Conservation (phyloP, 2,113 vertebrate genomes). For the Alces alces region DNA sequence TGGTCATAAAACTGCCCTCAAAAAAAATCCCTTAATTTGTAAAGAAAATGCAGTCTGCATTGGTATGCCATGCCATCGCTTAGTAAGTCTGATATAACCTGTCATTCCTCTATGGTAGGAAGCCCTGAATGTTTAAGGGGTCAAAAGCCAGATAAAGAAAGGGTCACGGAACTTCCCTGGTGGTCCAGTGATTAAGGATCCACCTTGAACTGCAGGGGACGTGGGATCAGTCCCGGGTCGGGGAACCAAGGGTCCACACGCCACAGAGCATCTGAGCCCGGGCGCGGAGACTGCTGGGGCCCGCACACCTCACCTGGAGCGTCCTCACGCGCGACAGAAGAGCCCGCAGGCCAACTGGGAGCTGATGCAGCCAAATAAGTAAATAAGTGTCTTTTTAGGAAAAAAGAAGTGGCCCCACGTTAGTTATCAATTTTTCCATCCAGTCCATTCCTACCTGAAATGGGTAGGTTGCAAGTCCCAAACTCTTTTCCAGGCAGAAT, state of each 20-base stretch:
- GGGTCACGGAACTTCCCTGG: too few species aligned
- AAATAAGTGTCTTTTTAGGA: not conserved
- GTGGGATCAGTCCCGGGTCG: too few species aligned
- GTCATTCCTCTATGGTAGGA: not conserved
- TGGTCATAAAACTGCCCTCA: not conserved
- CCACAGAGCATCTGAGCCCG: too few species aligned
- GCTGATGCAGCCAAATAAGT: rapidly evolving
- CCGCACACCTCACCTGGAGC: not conserved
- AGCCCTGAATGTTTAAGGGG: not conserved
- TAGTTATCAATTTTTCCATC: not conserved
- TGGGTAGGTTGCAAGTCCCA: not conserved
- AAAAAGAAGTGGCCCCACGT: not conserved
- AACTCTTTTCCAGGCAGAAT: not conserved
- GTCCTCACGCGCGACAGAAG: rapidly evolving
- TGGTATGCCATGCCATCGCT: not conserved
- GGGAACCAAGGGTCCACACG: too few species aligned
- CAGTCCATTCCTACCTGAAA: not conserved
- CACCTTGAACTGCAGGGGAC: too few species aligned
- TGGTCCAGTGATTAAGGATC: too few species aligned
- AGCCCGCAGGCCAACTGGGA: not conserved
- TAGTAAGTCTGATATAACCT: not conserved
- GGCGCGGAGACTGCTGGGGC: rapidly evolving
- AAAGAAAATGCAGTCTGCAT: not conserved
- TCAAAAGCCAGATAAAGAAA: not conserved
- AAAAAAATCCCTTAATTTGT: not conserved